phyloP scores from a whole-genome alignment of 2,113 vertebrate genomes.

The Castor canadensis region DNA sequence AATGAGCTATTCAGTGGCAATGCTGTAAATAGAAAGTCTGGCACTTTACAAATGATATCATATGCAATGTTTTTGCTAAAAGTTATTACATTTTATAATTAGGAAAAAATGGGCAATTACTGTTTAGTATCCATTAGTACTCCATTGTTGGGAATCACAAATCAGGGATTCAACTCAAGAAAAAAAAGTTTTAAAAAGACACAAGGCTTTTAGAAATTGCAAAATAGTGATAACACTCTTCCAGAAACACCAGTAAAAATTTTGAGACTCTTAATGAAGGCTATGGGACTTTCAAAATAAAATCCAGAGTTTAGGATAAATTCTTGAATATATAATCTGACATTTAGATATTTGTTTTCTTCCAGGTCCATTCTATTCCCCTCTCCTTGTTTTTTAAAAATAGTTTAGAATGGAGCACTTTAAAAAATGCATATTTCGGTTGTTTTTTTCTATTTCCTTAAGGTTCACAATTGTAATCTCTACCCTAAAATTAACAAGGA shows the following conservation, averaged over 20 bases:
- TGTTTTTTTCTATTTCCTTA: constrained; percentile 49
- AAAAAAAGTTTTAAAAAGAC: background rate
- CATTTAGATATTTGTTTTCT: constrained; percentile 66
- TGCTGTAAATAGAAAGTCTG: constrained; percentile 50
- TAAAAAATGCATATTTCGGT: constrained; percentile 44
- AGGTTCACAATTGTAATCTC: constrained; percentile 51
- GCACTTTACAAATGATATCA: constrained; percentile 70
- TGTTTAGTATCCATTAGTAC: constrained; percentile 47
- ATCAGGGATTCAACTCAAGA: constrained; percentile 52
- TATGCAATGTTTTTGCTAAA: constrained; percentile 59
- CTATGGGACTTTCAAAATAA: constrained; percentile 78
- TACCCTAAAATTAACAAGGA: constrained; percentile 49
- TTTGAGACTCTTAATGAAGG: constrained; percentile 72
- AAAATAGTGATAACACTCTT: constrained; percentile 67
- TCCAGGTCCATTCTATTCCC: background rate
- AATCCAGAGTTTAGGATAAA: constrained; percentile 74
- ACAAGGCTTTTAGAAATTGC: constrained; percentile 60
- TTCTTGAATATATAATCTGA: constrained; percentile 75
- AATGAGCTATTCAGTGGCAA: constrained; percentile 19
- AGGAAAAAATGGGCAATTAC: constrained; percentile 62
- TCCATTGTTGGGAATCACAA: constrained; percentile 66
- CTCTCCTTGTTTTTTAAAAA: constrained; percentile 33
- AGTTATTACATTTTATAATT: constrained; percentile 77
- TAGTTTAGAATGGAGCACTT: constrained; percentile 49
- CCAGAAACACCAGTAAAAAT: constrained; percentile 71